Evolutionary conservation across 2,797 vertebrate genomes (phyloP), one percentile per base, ranked within the genome.

Genomic region (Chrysocyon brachyurus): DNA sequence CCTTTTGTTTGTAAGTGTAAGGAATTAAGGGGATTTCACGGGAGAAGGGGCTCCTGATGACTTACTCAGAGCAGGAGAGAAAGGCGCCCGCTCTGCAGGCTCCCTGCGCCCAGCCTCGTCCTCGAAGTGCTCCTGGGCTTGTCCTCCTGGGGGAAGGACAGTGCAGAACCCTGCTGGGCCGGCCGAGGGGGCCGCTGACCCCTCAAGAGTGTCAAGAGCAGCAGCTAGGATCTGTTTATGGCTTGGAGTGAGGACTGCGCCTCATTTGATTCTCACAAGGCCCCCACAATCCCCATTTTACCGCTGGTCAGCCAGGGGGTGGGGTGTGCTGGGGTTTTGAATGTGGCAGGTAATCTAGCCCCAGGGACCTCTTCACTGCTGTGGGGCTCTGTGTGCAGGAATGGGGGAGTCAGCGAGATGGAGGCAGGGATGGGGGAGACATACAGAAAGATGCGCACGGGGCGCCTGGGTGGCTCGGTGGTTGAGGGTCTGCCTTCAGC

Each of bases 1-100:
- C 97, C 93, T 97, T 85, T 70, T 93, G n/a, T 97, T 96, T 87
- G 1, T 31, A 90, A 97, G 90, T 85, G 59, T 83, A 94, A 97
- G 92, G 91, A 97, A 96, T 97, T 81, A 94, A 92, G 81, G 96
- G 89, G 93, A 96, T 92, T 87, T 88, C 70, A 3, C 26, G 28
- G 89, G 64, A 64, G 72, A 87, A 93, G 63, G 82, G 95, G 54
- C 88, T 97, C 96, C 86, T 96, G 77, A 95, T 26, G 36, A 82
- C 33, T 46, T 6, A 33, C 40, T 52, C 36, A 0, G 56, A 36
- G n/a, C 59, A 24, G 64, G 79, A 97, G 22, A 72, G 79, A 90
- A 97, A 0, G 97, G 64, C 5, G 5, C 19, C 26, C 70, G 72
- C 52, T 36, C 90, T 85, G 26, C 0, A 36, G 12, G 40, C 5